Evolutionary conservation across 2,797 vertebrate species (phyloP), one percentile per base, ranked within the genome.

Genomic region (Eurystomus glaucurus): DNA sequence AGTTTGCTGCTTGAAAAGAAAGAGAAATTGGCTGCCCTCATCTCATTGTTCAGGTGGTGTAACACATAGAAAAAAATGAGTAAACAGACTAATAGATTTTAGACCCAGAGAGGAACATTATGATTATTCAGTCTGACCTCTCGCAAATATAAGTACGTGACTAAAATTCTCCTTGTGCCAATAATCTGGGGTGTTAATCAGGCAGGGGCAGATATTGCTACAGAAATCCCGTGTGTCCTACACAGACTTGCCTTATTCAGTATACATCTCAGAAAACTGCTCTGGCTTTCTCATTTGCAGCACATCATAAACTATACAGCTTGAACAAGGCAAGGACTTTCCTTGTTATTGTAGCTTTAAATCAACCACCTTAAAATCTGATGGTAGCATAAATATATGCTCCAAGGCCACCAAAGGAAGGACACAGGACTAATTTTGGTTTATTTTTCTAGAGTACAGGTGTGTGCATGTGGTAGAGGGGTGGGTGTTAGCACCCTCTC

Each of bases 21-120:
- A 76, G 85, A 94, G 64, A 89, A 94, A 87, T 57, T 92, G 77
- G 84, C 75, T 11, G 1, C 80, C 41, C 29, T 33, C 5, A 1
- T 77, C 48, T 91, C 60, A 93, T 92, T 95, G 94, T 97, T 94
- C 83, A 89, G 96, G 70, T 0, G 1, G 74, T 6, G 7, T 29
- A 95, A 87, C 48, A 64, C 50, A 77, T 70, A 51, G 96, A 95
- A 85, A 62, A 93, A 88, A 95, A 83, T 0, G 29, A 95, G 52
- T 57, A 94, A 95, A 92, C 64, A 94, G 84, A 91, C 85, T 71
- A 94, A 92, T 60, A 93, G 90, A 89, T 80, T 96, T 92, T 70
- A 96, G 68, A 85, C n/a, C 17, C 68, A 89, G 85, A 92, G 93
- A 85, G 75, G 64, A 96, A 82, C 48, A 54, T 75, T 77, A 80